These are phyloP conservation scores for Cricetomys ansorgei DNA, from an alignment of 2,113 vertebrate genomes.

Conservation along the genomic window DNA sequence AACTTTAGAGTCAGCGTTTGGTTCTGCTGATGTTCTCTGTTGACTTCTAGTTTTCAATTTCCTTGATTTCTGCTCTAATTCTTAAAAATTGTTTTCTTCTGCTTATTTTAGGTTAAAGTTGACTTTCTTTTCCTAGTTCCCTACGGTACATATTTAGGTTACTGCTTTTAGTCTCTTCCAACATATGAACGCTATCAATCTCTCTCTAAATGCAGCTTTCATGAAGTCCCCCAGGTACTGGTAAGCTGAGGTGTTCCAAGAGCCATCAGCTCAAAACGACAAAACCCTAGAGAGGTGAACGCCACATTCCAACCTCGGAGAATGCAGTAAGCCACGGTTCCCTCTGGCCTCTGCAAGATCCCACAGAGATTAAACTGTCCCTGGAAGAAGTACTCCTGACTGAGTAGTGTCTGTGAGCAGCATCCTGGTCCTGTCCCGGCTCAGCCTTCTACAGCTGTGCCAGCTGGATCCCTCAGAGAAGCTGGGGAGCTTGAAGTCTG, in stretches of 20 bases:
- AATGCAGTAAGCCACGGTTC: not conserved
- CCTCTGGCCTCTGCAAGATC: not conserved
- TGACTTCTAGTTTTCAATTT: not conserved
- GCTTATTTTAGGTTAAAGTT: not conserved
- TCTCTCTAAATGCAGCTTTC: not conserved
- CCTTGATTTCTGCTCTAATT: not conserved
- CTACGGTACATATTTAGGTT: not conserved
- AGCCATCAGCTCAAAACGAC: not conserved
- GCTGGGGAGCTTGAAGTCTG: not conserved
- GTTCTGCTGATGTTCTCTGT: not conserved
- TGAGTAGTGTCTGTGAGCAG: not conserved
- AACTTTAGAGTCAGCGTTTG: not conserved
- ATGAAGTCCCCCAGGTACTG: not conserved
- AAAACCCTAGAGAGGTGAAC: not conserved
- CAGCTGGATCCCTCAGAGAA: not conserved
- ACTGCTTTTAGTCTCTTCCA: not conserved
- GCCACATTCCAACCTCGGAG: not conserved
- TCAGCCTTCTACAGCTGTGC: not conserved
- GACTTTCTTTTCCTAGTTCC: not conserved
- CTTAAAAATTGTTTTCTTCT: not conserved
- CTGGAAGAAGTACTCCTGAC: not conserved
- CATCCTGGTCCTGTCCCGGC: not conserved
- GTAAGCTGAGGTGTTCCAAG: not conserved
- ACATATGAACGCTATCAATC: not conserved
- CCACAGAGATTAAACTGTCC: not conserved